Conservation (phyloP, 2,113 vertebrate genomes). For the Cynopterus brachyotis region DNA sequence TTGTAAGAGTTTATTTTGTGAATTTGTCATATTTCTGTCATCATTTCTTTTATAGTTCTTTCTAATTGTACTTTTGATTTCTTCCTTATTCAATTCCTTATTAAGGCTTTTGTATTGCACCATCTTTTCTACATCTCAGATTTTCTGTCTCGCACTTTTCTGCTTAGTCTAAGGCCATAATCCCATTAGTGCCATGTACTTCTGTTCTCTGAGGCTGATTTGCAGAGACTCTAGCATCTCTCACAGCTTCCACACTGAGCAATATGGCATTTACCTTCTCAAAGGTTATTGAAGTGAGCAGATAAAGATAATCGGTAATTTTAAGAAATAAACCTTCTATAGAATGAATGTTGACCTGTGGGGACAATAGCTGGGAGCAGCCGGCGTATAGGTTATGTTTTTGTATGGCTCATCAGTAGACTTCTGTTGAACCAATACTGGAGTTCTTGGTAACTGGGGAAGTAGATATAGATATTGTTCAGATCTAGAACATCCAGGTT, state of each 20-base stretch:
- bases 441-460: not conserved
- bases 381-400: not conserved
- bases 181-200: not conserved
- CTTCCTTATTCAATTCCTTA: too few relatives aligned
- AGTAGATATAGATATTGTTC: not conserved
- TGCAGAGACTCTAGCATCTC: too few relatives aligned
- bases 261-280: not conserved
- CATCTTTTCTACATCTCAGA: not conserved
- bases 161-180: not conserved
- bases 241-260: not conserved
- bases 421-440: not conserved
- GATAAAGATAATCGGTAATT: not conserved
- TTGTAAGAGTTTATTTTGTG: too few relatives aligned
- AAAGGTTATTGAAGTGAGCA: not conserved
- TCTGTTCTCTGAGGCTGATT: not conserved
- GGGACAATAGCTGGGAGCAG: not conserved
- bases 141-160: not conserved
- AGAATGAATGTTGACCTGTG: not conserved
- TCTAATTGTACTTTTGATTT: not conserved
- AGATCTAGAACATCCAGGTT: not conserved
- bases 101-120: not conserved
- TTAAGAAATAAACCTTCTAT: not conserved
- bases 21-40: too few relatives aligned
- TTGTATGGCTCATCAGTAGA: not conserved
- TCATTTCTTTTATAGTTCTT: too few relatives aligned